phyloP scores from a whole-genome alignment of 2,888 invertebrate genomes.

The Plagodis pulveraria region DNA sequence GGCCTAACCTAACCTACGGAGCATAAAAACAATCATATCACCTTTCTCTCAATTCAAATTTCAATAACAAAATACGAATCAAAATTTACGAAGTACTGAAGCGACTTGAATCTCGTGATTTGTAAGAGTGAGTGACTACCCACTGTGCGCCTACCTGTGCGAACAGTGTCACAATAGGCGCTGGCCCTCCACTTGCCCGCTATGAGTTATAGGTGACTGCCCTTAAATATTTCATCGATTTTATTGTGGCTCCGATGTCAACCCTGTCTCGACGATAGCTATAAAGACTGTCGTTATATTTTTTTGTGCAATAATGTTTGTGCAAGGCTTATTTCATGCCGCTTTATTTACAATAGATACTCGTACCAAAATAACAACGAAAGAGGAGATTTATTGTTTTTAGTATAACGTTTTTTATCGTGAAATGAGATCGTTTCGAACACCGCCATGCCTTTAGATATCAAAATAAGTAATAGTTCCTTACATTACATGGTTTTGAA shows the following conservation, averaged over 20 bases:
- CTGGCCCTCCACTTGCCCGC: slow-evolving; percentile 57
- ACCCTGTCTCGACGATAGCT: slow-evolving; percentile 76
- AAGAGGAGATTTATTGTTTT: slow-evolving; percentile 32
- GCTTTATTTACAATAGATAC: slow-evolving; percentile 51
- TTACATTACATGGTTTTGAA: too few species aligned
- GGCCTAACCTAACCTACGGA: too few species aligned
- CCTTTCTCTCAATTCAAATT: slow-evolving; percentile 31
- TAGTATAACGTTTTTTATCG: not conserved
- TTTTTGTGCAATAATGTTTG: slow-evolving; percentile 64
- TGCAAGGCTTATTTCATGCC: slow-evolving; percentile 60
- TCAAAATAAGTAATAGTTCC: too few species aligned
- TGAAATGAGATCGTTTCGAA: too few species aligned
- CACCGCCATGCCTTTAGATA: too few species aligned
- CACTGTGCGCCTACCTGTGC: slow-evolving; percentile 74
- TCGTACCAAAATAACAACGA: slow-evolving; percentile 15
- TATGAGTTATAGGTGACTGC: slow-evolving; percentile 73
- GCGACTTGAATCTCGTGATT: slow-evolving; percentile 42
- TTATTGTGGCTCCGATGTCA: slow-evolving; percentile 84
- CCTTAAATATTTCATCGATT: slow-evolving; percentile 83
- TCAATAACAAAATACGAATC: slow-evolving; percentile 49
- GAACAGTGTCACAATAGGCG: slow-evolving; percentile 62
- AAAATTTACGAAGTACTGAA: slow-evolving; percentile 45
- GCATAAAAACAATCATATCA: too few species aligned
- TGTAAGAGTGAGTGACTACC: slow-evolving; percentile 51
- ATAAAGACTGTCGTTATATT: slow-evolving; percentile 72